phyloP scores from a whole-genome alignment of 2,888 invertebrate genomes.

The Xiphydria camelus region DNA sequence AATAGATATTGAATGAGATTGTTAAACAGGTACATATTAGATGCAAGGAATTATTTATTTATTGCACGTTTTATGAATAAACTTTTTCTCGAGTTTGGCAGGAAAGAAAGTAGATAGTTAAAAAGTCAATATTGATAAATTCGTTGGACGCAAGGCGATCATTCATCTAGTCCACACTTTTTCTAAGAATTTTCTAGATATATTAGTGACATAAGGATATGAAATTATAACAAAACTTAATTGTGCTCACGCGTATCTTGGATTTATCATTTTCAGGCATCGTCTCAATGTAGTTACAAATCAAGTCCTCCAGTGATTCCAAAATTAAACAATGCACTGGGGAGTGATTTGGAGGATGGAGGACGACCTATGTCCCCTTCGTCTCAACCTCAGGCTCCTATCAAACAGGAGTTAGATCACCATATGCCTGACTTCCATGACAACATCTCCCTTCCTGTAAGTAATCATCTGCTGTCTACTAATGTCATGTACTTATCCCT shows the following conservation, averaged over 20 bases:
- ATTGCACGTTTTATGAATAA: too few species aligned
- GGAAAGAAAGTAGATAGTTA: too few species aligned
- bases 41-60: too few species aligned
- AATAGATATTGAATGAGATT: too few species aligned
- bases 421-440: conserved; percentile 59
- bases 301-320: conserved; percentile 63
- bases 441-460: conserved; percentile 57
- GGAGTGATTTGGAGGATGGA: conserved; percentile 61
- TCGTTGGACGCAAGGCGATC: too few species aligned
- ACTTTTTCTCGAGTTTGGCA: too few species aligned
- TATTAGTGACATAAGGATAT: too few species aligned
- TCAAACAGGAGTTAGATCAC: conserved; percentile 69
- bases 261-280: conserved; percentile 58
- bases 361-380: conserved; percentile 63
- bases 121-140: too few species aligned
- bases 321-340: conserved; percentile 67
- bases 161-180: too few species aligned
- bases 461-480: conserved; percentile 23
- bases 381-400: conserved; percentile 60
- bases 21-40: too few species aligned
- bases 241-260: neutral
- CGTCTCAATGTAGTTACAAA: conserved; percentile 69
- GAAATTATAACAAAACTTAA: too few species aligned
- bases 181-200: too few species aligned
- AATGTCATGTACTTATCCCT: neutral